These are phyloP conservation scores for Tyto alba DNA, from an alignment of 2,113 vertebrate species.

Conservation along the genomic window DNA sequence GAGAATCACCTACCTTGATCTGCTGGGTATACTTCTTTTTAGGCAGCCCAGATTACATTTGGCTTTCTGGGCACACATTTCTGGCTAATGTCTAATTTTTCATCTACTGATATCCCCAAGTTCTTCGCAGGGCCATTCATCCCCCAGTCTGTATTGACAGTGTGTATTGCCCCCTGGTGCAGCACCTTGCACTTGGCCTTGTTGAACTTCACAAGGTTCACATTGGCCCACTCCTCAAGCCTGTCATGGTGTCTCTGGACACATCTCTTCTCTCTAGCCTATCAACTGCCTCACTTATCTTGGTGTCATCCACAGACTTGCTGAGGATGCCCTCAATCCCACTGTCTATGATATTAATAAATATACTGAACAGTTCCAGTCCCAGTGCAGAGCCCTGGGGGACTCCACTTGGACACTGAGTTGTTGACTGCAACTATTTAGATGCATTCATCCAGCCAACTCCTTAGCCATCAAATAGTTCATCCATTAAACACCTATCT, in stretches of 20 bases:
- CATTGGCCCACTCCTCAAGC: background rate
- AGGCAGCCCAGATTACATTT: background rate
- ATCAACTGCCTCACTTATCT: background rate
- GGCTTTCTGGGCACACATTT: background rate
- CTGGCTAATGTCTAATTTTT: background rate
- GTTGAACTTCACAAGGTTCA: background rate
- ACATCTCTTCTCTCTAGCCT: background rate
- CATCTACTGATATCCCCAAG: background rate
- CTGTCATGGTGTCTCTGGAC: background rate
- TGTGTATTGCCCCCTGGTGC: background rate
- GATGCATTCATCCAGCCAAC: background rate
- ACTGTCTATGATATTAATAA: background rate
- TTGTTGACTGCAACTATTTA: background rate
- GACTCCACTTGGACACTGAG: background rate
- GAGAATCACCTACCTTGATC: background rate
- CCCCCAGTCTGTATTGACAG: background rate
- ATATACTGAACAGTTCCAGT: background rate
- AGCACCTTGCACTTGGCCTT: background rate
- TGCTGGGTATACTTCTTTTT: background rate
- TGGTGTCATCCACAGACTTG: background rate
- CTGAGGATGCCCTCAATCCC: background rate
- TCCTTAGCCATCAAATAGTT: background rate
- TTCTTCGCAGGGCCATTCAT: background rate
- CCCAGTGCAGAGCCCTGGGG: background rate
- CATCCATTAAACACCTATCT: background rate